phyloP scores from a whole-genome alignment of 92 coral and sea anemone genomes.

The Bergia puertoricense region DNA sequence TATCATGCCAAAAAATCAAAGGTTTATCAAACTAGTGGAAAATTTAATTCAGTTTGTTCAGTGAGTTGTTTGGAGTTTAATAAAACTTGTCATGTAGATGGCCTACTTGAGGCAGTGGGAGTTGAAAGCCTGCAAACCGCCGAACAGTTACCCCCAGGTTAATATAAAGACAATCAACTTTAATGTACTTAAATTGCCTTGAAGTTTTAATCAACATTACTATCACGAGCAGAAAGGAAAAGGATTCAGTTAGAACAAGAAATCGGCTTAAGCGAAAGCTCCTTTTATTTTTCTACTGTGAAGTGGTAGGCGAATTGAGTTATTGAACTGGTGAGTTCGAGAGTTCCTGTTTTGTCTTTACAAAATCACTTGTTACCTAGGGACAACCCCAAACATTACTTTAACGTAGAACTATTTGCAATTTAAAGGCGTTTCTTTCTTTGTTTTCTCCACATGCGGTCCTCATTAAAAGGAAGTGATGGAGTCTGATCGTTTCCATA shows the following conservation, averaged over 20 bases:
- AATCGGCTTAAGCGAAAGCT: neutral
- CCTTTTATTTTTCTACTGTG: neutral
- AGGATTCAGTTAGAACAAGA: slow-evolving; percentile 5
- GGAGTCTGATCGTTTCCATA: neutral
- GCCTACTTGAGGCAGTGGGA: neutral
- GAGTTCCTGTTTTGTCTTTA: slow-evolving; percentile 23
- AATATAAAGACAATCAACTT: slow-evolving; percentile 27
- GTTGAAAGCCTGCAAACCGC: neutral
- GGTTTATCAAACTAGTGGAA: neutral
- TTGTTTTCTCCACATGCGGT: slow-evolving; percentile 6
- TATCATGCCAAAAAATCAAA: slow-evolving; percentile 21
- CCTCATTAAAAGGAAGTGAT: neutral
- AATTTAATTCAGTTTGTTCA: neutral
- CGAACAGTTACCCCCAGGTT: slow-evolving; percentile 24
- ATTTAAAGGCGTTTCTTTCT: neutral
- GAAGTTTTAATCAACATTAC: slow-evolving; percentile 12
- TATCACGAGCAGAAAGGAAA: neutral
- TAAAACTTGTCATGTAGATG: neutral
- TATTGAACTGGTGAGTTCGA: neutral
- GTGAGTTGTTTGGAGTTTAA: neutral
- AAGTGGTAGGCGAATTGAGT: neutral
- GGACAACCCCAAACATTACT: neutral
- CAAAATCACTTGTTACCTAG: neutral
- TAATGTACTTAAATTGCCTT: slow-evolving; percentile 30
- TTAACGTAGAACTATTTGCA: neutral